Conservation (phyloP, 2,113 vertebrate species). For the Mesembrinibis cayennensis region DNA sequence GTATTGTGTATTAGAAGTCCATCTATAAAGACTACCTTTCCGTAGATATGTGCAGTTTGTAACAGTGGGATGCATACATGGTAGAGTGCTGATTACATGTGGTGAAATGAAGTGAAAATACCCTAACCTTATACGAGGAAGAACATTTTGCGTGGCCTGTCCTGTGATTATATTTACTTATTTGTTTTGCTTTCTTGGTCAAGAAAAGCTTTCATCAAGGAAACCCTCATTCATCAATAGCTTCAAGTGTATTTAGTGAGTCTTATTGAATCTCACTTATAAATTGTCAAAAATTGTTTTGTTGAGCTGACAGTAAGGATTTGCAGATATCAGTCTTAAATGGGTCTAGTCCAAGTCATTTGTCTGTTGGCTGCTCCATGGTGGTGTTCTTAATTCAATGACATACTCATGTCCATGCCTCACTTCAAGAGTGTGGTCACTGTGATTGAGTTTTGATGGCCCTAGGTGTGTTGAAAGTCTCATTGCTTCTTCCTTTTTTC, state of each 20-base stretch:
- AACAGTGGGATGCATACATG: background rate
- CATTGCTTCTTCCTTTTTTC: background rate
- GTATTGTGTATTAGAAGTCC: background rate
- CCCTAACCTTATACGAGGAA: background rate
- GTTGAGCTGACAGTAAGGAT: background rate
- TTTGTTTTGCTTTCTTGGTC: background rate
- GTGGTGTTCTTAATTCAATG: background rate
- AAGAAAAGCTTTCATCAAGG: background rate
- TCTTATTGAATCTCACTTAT: background rate
- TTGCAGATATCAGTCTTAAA: background rate
- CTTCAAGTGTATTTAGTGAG: background rate
- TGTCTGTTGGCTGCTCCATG: background rate
- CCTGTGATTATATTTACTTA: background rate
- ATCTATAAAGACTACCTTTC: background rate
- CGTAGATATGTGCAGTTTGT: background rate
- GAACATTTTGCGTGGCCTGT: background rate
- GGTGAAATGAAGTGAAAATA: background rate
- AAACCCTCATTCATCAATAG: rapidly evolving
- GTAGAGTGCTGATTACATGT: background rate
- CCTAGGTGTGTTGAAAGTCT: background rate
- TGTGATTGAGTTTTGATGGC: background rate
- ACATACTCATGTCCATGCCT: background rate
- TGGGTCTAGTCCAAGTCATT: background rate
- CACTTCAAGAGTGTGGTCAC: background rate
- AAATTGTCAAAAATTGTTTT: background rate